Conservation (phyloP, 2,888 invertebrate species). For the Synanthedon formicaeformis region DNA sequence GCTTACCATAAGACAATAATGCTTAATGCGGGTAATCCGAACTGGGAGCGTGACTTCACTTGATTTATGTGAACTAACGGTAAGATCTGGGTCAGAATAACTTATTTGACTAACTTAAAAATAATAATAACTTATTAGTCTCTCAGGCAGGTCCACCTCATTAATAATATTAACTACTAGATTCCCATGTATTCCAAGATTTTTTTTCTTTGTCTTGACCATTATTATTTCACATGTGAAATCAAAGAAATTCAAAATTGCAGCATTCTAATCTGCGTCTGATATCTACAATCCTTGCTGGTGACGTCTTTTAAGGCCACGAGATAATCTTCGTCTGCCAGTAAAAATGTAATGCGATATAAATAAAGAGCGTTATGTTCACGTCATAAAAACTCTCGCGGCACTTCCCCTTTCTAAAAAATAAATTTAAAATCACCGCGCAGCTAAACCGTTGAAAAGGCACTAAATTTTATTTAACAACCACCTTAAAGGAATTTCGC, state of each 20-base stretch:
- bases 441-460: slow-evolving; percentile 16
- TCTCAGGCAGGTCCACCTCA: too few species aligned
- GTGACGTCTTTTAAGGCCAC: too few species aligned
- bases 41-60: neutral
- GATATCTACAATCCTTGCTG: too few species aligned
- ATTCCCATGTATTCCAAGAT: too few species aligned
- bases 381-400: neutral
- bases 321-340: neutral
- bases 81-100: neutral
- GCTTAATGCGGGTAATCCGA: neutral
- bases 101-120: too few species aligned
- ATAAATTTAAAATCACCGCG: slow-evolving; percentile 29
- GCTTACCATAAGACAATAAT: neutral
- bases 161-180: too few species aligned
- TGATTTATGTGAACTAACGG: neutral
- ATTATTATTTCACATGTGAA: too few species aligned
- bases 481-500: slow-evolving; percentile 25
- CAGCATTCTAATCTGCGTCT: too few species aligned
- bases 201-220: too few species aligned
- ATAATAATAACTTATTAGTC: too few species aligned
- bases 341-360: neutral
- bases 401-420: slow-evolving; percentile 16
- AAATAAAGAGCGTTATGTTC: neutral
- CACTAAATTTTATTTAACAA: slow-evolving; percentile 38
- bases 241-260: too few species aligned